Evolutionary conservation across 2,888 invertebrate species (phyloP), one percentile per base, ranked within the genome.

Genomic region (Diachrysia chrysitis): DNA sequence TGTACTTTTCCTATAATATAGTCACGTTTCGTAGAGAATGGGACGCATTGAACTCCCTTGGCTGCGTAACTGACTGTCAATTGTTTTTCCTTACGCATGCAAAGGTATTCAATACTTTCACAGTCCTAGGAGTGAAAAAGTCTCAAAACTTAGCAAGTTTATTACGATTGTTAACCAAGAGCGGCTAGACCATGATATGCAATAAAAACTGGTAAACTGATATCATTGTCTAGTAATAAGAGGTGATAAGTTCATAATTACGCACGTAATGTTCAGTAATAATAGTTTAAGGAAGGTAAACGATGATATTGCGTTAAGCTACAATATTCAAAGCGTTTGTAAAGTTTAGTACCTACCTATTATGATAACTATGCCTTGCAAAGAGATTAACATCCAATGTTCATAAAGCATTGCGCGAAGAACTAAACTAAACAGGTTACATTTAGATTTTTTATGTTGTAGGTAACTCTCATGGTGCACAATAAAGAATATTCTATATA

Each of bases 51-150:
- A 62, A 71, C 66, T 62, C 66, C 58, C 46, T 48, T 9, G 59
- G 46, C 67, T 21, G 21, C 61, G 68, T 53, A 68, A 68, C 59
- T 53, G 51, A 32, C 10, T 17, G 48, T 57, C 55, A 63, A 21
- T 67, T 76, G 61, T 67, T 74, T 67, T 76, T 76, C 67, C 68
- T 71, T 62, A 57, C 56, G 58, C 19, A 21, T 10, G 48, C 48
- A 4, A 19, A 51, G 21, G 21, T 51, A 21, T 75, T 55, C 21
- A 53, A 46, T 58, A 60, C 37, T 74, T 71, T 56, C 61, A 63
- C 37, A 76, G 71, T 19, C 35, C 19, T 3, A 21, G 9, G 17
- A 19, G 14, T 17, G 14, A 71, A 57, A 70, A 42, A n/a, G 42
- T 42, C n/a, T 42, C 56, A 65, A 32, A 25, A 46, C n/a, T 68